Conservation (phyloP, 2,113 vertebrate species). For the Clarias macrocephalus region DNA sequence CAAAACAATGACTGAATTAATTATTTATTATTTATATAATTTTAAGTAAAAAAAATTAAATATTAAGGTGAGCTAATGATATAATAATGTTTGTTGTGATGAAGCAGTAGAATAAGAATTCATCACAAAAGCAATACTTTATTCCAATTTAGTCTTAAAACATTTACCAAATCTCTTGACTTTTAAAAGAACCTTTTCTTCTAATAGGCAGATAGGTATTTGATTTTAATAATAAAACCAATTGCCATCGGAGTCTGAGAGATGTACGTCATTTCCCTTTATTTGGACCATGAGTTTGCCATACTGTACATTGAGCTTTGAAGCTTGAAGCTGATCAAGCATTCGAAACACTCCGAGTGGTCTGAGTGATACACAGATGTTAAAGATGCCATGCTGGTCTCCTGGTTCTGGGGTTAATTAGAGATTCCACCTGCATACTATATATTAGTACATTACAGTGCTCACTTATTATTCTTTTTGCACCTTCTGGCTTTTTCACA, state of each 20-base stretch:
- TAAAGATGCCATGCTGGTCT: background rate
- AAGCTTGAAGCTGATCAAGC: slow-evolving; percentile 15
- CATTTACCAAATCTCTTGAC: background rate
- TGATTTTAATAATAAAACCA: background rate
- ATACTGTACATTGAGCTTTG: background rate
- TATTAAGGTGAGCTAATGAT: background rate
- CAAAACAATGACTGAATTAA: background rate
- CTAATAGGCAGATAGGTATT: background rate
- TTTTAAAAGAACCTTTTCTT: background rate
- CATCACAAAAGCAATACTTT: background rate
- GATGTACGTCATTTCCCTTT: background rate
- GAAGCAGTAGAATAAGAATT: background rate
- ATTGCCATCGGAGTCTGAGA: background rate
- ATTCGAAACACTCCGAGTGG: background rate
- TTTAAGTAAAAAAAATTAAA: background rate
- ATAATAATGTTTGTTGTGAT: background rate
- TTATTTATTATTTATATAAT: background rate
- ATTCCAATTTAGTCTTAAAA: background rate
- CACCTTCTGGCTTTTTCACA: slow-evolving; percentile 31
- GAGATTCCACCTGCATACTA: slow-evolving; percentile 53
- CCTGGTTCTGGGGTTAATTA: slow-evolving; percentile 57
- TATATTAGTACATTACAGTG: slow-evolving; percentile 37
- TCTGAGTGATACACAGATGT: slow-evolving; percentile 21
- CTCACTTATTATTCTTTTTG: slow-evolving; percentile 36
- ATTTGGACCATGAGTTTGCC: background rate